Percentiles rank a stretch among this genome's conserved stretches.
Evolutionary conservation across 2,797 vertebrate species (phyloP).

Genomic region (Benthosema pterotum): DNA sequence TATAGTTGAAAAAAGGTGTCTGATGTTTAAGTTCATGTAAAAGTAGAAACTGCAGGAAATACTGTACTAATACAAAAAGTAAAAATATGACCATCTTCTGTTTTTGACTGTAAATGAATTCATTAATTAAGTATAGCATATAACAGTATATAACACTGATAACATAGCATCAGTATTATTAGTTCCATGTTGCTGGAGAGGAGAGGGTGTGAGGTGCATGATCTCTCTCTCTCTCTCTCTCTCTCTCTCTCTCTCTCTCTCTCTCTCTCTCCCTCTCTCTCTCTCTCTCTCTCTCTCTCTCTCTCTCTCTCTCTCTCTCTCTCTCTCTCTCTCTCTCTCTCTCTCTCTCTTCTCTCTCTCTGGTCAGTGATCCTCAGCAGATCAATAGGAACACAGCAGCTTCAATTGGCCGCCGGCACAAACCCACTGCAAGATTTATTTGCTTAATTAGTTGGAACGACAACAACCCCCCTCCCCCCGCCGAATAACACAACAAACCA

Average conservation of each 20-base stretch:
- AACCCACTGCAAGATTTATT: conserved; percentile 76
- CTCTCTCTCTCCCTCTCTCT: conserved; percentile 55
- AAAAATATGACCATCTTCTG: too few relatives aligned
- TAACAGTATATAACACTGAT: conserved; percentile 24
- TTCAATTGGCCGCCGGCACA: conserved; percentile 61
- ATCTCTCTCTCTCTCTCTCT: conserved; percentile 52
- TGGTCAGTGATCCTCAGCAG: conserved; percentile 62
- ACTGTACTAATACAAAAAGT: too few relatives aligned
- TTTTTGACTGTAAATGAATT: too few relatives aligned
- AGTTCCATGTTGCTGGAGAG: conserved; percentile 21
- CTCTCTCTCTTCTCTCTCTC: conserved; percentile 45
- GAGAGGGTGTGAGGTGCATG: conserved; percentile 31
- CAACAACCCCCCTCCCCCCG: not conserved
- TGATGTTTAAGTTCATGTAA: too few relatives aligned
- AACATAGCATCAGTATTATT: conserved; percentile 15
- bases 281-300: conserved; percentile 46
- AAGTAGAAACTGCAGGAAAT: too few relatives aligned
- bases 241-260: conserved; percentile 50
- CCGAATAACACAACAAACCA: conserved; percentile 9
- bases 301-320: conserved; percentile 56
- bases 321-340: conserved; percentile 51
- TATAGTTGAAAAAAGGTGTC: too few relatives aligned
- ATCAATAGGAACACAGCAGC: conserved; percentile 70
- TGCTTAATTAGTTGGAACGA: conserved; percentile 72
- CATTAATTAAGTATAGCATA: conserved; percentile 9